These are phyloP conservation scores for Choristoneura rosaceana DNA, from an alignment of 2,888 invertebrate genomes.

Conservation along the genomic window DNA sequence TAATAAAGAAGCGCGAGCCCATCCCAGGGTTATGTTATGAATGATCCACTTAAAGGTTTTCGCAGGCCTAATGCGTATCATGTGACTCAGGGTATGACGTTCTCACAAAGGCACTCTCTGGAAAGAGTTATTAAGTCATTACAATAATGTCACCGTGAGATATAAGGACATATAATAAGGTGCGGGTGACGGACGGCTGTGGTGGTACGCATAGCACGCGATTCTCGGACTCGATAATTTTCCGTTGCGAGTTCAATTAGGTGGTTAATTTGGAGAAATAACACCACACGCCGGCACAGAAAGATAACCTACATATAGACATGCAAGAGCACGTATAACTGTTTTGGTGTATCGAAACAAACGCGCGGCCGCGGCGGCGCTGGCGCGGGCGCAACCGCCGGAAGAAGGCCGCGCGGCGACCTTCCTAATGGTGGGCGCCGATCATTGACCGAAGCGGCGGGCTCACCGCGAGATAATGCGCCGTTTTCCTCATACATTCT, in stretches of 20 bases:
- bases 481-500: conserved; percentile 24
- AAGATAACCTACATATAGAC: conserved; percentile 78
- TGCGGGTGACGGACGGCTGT: conserved; percentile 50
- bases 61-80: conserved; percentile 57
- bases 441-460: conserved; percentile 69
- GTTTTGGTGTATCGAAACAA: conserved; percentile 76
- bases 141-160: conserved; percentile 76
- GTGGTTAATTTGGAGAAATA: conserved; percentile 65
- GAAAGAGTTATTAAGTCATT: conserved; percentile 75
- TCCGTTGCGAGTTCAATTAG: conserved; percentile 66
- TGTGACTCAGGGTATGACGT: conserved; percentile 75
- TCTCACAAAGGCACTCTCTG: conserved; percentile 77
- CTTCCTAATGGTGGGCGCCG: conserved; percentile 78
- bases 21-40: conserved; percentile 43
- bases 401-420: conserved; percentile 84
- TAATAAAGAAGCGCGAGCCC: conserved; percentile 15
- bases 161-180: conserved; percentile 55
- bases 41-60: conserved; percentile 65
- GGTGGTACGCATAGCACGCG: conserved; percentile 61
- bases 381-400: conserved; percentile 51
- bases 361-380: conserved; percentile 66
- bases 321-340: conserved; percentile 81
- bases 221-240: conserved; percentile 60
- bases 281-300: conserved; percentile 75
- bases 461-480: conserved; percentile 27